Evolutionary conservation across 2,113 vertebrate genomes (phyloP).

Genomic region (Epinephelus fuscoguttatus): DNA sequence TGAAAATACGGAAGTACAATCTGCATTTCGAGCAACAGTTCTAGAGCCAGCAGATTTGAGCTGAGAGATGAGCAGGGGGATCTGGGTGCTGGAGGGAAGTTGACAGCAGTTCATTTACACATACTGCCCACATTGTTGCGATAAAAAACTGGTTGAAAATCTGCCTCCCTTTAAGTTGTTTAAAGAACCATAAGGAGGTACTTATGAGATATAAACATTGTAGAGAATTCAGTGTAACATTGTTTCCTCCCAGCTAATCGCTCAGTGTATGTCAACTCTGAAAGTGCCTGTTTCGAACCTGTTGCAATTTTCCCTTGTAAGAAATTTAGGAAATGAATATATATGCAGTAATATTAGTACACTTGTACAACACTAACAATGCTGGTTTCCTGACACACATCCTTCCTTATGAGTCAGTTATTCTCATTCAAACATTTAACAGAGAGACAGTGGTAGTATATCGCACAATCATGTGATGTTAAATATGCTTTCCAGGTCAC

Average conservation of each 20-base stretch:
- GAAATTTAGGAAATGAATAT: neutral
- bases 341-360: neutral
- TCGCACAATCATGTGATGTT: slow-evolving; percentile 30
- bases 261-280: neutral
- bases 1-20: too few species aligned
- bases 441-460: neutral
- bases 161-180: neutral
- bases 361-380: neutral
- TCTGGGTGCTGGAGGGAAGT: too few species aligned
- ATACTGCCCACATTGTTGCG: too few species aligned
- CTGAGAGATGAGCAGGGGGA: too few species aligned
- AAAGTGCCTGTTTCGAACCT: neutral
- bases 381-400: neutral
- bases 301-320: neutral
- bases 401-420: neutral
- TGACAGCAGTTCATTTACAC: too few species aligned
- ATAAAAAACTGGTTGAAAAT: too few species aligned
- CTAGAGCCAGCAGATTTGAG: too few species aligned
- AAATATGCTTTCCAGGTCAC: slow-evolving; percentile 32
- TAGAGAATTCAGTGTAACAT: neutral
- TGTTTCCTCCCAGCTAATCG: neutral
- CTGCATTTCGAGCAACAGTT: too few species aligned
- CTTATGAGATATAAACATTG: neutral
- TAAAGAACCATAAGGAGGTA: neutral
- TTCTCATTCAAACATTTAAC: neutral